Evolutionary conservation across 2,797 vertebrate species (phyloP).

Genomic region (Anabacerthia variegaticeps): DNA sequence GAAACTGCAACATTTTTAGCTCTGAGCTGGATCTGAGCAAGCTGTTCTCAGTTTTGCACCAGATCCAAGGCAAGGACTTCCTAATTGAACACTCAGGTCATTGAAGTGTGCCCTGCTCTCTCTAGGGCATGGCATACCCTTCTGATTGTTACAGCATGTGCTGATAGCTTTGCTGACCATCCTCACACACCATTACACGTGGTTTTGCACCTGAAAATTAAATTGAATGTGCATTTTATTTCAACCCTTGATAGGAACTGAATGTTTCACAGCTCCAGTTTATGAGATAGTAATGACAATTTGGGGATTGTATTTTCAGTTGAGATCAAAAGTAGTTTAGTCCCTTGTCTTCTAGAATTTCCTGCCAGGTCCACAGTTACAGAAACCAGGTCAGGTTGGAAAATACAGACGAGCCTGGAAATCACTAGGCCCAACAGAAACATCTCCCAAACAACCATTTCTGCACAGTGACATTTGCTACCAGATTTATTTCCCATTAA

Average conservation of each 20-base stretch:
- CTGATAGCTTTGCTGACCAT: background rate
- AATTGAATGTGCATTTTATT: background rate
- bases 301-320: background rate
- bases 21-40: background rate
- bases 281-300: background rate
- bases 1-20: background rate
- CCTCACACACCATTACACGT: background rate
- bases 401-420: background rate
- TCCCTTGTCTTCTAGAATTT: background rate
- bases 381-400: background rate
- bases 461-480: background rate
- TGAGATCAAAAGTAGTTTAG: background rate
- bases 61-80: background rate
- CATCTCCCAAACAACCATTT: background rate
- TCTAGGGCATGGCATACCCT: background rate
- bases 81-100: background rate
- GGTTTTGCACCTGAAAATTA: background rate
- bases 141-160: background rate
- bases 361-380: background rate
- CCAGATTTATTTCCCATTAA: background rate
- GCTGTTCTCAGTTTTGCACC: background rate
- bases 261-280: background rate
- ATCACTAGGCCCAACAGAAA: background rate
- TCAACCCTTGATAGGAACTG: background rate
- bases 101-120: background rate